Percentiles rank a stretch among this genome's conserved stretches.
Evolutionary conservation across 2,888 invertebrate species (phyloP).

Genomic region (Drosophila picticornis): DNA sequence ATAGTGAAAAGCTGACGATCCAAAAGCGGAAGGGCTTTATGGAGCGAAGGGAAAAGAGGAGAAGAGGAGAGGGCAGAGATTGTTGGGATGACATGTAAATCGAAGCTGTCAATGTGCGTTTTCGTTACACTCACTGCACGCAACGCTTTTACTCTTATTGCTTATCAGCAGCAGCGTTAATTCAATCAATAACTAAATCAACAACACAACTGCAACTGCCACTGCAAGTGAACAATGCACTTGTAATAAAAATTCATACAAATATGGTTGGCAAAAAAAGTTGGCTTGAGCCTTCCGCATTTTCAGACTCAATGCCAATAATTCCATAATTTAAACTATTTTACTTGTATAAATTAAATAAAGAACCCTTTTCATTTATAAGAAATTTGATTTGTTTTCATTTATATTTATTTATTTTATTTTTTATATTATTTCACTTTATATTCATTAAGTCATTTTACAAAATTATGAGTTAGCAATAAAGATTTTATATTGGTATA

Average conservation of each 20-base stretch:
- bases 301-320: not conserved
- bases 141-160: conserved; percentile 30
- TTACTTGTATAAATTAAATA: not conserved
- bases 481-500: not conserved
- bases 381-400: not conserved
- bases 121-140: conserved; percentile 49
- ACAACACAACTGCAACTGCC: not conserved
- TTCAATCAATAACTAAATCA: conserved; percentile 16
- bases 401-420: not conserved
- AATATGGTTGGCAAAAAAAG: not conserved
- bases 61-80: not conserved
- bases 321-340: not conserved
- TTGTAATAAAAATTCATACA: not conserved
- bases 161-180: conserved; percentile 36
- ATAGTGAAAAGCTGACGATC: conserved; percentile 64
- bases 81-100: conserved; percentile 1
- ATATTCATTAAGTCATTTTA: not conserved
- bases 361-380: not conserved
- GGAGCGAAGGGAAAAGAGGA: not conserved
- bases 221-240: conserved; percentile 9
- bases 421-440: not conserved
- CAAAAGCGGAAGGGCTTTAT: conserved; percentile 13
- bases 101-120: conserved; percentile 25
- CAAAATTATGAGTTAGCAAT: not conserved
- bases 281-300: conserved; percentile 17